Conservation (phyloP, 2,113 vertebrate genomes). For the Peromyscus leucopus region DNA sequence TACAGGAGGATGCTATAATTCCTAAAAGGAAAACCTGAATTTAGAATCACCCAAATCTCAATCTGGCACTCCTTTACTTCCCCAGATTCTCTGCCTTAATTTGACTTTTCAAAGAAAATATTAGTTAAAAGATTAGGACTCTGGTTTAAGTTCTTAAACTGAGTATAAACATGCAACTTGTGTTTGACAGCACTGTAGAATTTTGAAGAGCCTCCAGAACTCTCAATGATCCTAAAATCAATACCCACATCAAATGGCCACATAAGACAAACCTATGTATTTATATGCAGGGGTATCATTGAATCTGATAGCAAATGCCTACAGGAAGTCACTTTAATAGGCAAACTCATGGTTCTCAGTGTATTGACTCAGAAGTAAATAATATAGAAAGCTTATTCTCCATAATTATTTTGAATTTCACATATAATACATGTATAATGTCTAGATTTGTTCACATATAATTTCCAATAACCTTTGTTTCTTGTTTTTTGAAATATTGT, state of each 20-base stretch:
- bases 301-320: neutral
- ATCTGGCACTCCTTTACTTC: neutral
- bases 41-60: neutral
- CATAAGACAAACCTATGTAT: neutral
- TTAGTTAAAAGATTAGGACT: neutral
- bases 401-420: neutral
- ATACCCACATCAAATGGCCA: neutral
- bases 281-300: neutral
- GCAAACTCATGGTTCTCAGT: neutral
- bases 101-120: constrained; percentile 10
- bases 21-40: neutral
- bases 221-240: constrained; percentile 29
- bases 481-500: neutral
- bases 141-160: constrained; percentile 39
- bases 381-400: neutral
- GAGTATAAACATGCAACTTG: constrained; percentile 6
- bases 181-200: constrained; percentile 7
- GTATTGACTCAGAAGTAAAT: neutral
- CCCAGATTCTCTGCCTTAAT: neutral
- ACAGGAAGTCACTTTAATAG: neutral
- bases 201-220: constrained; percentile 8
- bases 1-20: neutral
- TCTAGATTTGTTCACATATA: neutral
- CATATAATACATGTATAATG: neutral
- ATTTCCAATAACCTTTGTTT: neutral